A percentile compares a stretch with the other conserved stretches of the same genome.
phyloP scores from a whole-genome alignment of 2,888 invertebrate genomes.

The Girardia tigrina region DNA sequence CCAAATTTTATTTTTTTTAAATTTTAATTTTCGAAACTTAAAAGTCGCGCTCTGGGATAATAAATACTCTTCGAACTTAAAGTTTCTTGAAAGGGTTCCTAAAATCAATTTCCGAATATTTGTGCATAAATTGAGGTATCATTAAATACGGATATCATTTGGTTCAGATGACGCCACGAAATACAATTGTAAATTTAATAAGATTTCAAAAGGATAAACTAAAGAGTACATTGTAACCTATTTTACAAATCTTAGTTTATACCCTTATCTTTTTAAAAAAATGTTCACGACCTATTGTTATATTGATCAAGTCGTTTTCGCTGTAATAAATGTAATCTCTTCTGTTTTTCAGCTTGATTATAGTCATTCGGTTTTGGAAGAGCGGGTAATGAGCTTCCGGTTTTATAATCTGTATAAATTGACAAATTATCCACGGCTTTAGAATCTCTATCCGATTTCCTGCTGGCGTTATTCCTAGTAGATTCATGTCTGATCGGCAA shows the following conservation, averaged over 20 bases:
- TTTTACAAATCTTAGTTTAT: conserved; percentile 6
- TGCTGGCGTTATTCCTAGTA: background rate
- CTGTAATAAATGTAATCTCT: background rate
- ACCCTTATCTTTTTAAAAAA: background rate
- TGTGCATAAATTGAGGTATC: too few species aligned
- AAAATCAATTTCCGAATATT: too few species aligned
- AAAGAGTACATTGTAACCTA: conserved; percentile 15
- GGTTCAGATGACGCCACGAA: too few species aligned
- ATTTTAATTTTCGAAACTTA: too few species aligned
- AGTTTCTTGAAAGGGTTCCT: too few species aligned
- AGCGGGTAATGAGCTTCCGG: background rate
- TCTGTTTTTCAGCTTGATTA: conserved; percentile 1
- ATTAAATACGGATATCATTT: too few species aligned
- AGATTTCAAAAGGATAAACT: background rate
- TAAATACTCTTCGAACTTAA: too few species aligned
- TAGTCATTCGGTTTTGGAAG: background rate
- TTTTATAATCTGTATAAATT: background rate
- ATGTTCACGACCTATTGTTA: background rate
- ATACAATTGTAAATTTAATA: background rate
- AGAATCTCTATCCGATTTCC: background rate
- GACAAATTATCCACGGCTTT: background rate
- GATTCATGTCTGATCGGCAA: conserved; percentile 2
- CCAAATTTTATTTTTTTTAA: too few species aligned
- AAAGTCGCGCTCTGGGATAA: too few species aligned
- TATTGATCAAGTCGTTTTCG: background rate